Base-by-base conservation (phyloP, 2,888 invertebrate genomes). In the Lasioglossum pauxillum region DNA sequence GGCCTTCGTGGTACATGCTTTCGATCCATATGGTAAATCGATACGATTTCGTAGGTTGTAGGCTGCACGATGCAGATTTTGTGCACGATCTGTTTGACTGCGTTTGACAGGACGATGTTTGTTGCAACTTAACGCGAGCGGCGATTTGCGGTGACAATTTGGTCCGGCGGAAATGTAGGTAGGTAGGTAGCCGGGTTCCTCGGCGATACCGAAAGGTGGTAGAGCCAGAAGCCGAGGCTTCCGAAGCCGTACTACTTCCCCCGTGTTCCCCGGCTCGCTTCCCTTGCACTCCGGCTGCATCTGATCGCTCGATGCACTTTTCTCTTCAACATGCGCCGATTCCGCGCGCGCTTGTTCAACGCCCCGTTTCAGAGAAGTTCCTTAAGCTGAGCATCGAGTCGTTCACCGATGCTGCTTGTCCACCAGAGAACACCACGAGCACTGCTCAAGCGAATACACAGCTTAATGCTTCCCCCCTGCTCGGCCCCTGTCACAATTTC, bases 231-330 rank as follows among this genome's bases (percentile, higher is more conserved):
- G 86, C 82, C 81, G 89, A 92, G 94, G 95, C 94, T 94, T 95
- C 94, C 79, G 95, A 95, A 95, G 94, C 95, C 95, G 67, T 93
- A 94, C 81, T 83, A 90, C 85, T 89, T 91, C 90, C 92, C 93
- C 93, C 89, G 89, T 90, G 90, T 91, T 91, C 89, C 38, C 89
- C 91, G 86, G 75, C 85, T 89, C 88, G 85, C 84, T 85, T 84
- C 89, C 90, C 88, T 90, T 85, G 57, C 77, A 53, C 46, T 71
- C 75, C 16, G 79, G 80, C 88, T 81, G 81, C 85, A 90, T 87
- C 89, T 82, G 86, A 89, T 90, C 89, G 90, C 79, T 84, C 87
- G 83, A 88, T 83, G 83, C 83, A 74, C 82, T 80, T 79, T 83
- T 64, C 82, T 88, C 78, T 80, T 69, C 57, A 67, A 76, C 35